Evolutionary conservation across 2,888 invertebrate genomes (phyloP).

Genomic region (Chymomyza procnemis): DNA sequence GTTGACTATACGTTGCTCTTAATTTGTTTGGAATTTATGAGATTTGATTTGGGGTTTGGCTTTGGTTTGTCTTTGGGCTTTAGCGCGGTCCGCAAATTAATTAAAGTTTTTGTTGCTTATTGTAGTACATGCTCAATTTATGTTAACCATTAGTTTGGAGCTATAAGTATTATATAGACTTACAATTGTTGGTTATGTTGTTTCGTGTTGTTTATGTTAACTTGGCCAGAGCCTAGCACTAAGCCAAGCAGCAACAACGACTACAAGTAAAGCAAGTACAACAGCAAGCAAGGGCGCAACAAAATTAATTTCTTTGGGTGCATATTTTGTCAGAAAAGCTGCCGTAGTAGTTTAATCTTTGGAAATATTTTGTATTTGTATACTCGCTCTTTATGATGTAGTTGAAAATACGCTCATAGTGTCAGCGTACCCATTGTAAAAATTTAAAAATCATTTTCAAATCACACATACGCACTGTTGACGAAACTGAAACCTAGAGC

Average conservation of each 20-base stretch:
- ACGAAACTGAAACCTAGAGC: too few species aligned
- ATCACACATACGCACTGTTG: too few species aligned
- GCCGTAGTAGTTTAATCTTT: too few species aligned
- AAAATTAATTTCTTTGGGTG: too few species aligned
- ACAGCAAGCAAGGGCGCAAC: slow-evolving; percentile 12
- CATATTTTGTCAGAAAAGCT: too few species aligned
- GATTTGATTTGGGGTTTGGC: slow-evolving; percentile 48
- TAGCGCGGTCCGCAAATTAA: slow-evolving; percentile 33
- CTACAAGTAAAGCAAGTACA: background rate
- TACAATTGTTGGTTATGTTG: slow-evolving; percentile 1
- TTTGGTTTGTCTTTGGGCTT: background rate
- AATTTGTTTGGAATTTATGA: slow-evolving; percentile 60
- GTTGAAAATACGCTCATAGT: too few species aligned
- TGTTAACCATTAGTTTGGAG: slow-evolving; percentile 28
- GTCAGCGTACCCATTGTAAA: too few species aligned
- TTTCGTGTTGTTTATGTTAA: background rate
- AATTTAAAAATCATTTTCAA: too few species aligned
- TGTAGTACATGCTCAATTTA: slow-evolving; percentile 32
- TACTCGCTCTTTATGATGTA: too few species aligned
- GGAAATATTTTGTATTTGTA: too few species aligned
- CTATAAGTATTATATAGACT: background rate
- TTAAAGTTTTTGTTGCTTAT: slow-evolving; percentile 28
- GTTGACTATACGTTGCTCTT: background rate
- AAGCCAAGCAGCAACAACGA: background rate
- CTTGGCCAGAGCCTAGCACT: slow-evolving; percentile 6